Evolutionary conservation across 2,113 vertebrate genomes (phyloP).

Genomic region (Carollia perspicillata): DNA sequence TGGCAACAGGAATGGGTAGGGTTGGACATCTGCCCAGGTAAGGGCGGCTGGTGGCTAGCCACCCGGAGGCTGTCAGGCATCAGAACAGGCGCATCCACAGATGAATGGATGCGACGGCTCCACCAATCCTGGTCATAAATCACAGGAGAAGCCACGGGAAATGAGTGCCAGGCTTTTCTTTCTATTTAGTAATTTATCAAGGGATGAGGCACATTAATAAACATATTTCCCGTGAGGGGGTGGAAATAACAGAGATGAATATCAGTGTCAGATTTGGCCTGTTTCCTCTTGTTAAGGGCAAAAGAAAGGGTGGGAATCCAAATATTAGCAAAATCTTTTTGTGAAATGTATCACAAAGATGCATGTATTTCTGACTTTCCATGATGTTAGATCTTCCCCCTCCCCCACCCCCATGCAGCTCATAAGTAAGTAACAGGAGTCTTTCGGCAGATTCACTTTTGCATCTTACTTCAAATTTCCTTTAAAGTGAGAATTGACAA

Average conservation of each 20-base stretch:
- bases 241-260: conserved; percentile 89
- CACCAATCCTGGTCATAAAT: conserved; percentile 82
- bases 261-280: conserved; percentile 84
- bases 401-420: accelerated
- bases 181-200: conserved; percentile 92
- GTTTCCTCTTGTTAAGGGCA: conserved; percentile 81
- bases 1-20: accelerated
- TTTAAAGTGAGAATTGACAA: background rate
- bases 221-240: conserved; percentile 89
- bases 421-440: background rate
- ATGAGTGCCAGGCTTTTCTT: conserved; percentile 89
- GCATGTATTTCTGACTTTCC: background rate
- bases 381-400: background rate
- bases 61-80: conserved; percentile 46
- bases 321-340: conserved; percentile 66
- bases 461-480: background rate
- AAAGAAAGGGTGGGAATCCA: conserved; percentile 79
- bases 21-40: background rate
- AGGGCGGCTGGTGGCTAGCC: background rate
- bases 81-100: conserved; percentile 68
- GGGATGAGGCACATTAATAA: conserved; percentile 92
- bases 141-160: conserved; percentile 85
- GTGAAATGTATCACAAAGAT: background rate
- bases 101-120: conserved; percentile 76
- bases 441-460: background rate